Percentiles rank a stretch among this genome's conserved stretches.
Evolutionary conservation across 2,888 invertebrate genomes (phyloP).

Genomic region (Hipparchia sbordonii): DNA sequence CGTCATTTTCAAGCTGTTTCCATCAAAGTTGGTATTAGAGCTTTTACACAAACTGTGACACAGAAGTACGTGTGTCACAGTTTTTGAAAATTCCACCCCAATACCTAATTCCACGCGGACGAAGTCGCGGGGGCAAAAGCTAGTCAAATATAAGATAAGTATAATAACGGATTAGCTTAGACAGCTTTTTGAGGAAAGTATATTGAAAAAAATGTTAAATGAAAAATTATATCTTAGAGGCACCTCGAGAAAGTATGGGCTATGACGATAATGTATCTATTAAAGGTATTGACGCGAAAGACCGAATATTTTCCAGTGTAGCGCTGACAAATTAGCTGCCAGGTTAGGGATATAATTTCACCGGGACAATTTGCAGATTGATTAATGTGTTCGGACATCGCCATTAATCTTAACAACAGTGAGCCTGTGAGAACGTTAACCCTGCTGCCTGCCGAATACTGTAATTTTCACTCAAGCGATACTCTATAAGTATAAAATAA

Average conservation of each 20-base stretch:
- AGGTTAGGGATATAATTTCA: slow-evolving; percentile 31
- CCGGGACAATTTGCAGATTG: slow-evolving; percentile 38
- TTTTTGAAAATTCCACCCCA: no score
- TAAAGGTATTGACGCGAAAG: slow-evolving; percentile 12
- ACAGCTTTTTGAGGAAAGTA: no score
- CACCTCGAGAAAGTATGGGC: background rate
- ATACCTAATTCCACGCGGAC: no score
- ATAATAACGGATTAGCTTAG: no score
- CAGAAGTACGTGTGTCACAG: no score
- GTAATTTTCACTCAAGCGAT: no score
- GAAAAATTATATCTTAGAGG: background rate
- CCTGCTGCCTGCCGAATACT: background rate
- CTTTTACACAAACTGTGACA: no score
- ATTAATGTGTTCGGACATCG: slow-evolving; percentile 33
- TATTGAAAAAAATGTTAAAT: background rate
- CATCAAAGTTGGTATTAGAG: no score
- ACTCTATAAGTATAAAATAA: no score
- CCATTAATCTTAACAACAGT: slow-evolving; percentile 37
- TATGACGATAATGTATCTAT: slow-evolving; percentile 8
- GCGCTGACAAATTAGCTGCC: slow-evolving; percentile 32
- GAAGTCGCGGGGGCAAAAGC: no score
- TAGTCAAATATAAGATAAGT: no score
- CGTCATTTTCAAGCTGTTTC: no score
- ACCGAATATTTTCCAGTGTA: slow-evolving; percentile 12
- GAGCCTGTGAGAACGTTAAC: slow-evolving; percentile 3